These are phyloP conservation scores for Magallana nippona DNA, from an alignment of 2,888 invertebrate species.

Conservation along the genomic window DNA sequence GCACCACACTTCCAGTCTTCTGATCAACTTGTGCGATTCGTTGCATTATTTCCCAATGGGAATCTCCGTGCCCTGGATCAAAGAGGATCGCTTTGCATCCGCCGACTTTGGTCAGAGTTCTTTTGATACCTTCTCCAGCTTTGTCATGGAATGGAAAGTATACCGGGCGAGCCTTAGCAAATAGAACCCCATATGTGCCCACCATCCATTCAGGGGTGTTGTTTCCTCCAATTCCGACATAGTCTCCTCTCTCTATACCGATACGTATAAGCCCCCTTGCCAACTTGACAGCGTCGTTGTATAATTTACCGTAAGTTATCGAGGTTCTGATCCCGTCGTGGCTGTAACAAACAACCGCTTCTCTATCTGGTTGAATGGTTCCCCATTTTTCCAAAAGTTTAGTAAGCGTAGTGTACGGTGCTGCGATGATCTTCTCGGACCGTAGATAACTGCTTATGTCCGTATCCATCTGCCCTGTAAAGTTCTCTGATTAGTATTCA, in stretches of 20 bases:
- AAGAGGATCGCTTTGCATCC: constrained; percentile 10
- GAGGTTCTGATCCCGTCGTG: not conserved
- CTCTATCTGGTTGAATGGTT: not conserved
- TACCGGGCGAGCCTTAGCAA: not conserved
- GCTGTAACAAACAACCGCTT: constrained; percentile 4
- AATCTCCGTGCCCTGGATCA: constrained; percentile 27
- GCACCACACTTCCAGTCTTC: not conserved
- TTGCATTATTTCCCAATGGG: constrained; percentile 18
- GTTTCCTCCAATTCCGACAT: constrained; percentile 23
- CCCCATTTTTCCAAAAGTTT: not conserved
- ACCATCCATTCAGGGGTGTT: constrained; percentile 41
- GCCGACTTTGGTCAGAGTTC: not conserved
- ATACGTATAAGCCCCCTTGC: constrained; percentile 30
- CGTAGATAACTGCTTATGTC: not conserved
- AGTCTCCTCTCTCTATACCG: constrained; percentile 38
- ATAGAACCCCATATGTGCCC: not conserved
- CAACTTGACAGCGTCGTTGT: constrained; percentile 16
- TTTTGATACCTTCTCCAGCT: not conserved
- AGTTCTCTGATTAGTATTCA: too few species aligned
- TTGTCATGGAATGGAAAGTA: not conserved
- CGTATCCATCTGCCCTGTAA: too few species aligned
- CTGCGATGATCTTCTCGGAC: not conserved
- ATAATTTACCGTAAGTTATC: constrained; percentile 42
- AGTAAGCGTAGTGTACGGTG: not conserved
- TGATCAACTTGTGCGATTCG: not conserved